Conservation (phyloP, 2,797 vertebrate genomes). For the Sebastes minor region DNA sequence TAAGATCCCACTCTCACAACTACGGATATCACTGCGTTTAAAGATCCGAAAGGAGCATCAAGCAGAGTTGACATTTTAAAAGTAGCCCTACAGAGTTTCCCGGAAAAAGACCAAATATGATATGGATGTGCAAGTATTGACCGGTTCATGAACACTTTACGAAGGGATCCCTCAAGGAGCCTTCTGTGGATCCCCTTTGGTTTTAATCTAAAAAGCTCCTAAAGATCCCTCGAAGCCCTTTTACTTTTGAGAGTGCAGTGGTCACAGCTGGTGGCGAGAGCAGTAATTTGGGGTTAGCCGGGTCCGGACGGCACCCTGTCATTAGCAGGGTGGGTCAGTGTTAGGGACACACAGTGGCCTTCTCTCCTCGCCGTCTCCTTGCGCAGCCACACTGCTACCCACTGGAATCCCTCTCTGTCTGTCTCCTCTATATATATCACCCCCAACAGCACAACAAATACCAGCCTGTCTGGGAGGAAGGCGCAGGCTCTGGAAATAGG, state of each 20-base stretch:
- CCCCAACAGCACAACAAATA: constrained; percentile 79
- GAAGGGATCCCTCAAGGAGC: constrained; percentile 5
- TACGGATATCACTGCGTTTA: not conserved
- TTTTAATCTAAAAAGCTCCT: not conserved
- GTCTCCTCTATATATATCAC: constrained; percentile 81
- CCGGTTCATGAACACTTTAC: not conserved
- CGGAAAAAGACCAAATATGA: not conserved
- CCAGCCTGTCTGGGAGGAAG: constrained; percentile 78
- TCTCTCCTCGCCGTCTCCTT: constrained; percentile 70
- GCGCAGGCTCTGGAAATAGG: constrained; percentile 70
- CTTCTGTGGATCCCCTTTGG: not conserved
- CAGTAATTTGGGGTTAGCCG: constrained; percentile 80
- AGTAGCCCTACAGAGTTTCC: not conserved
- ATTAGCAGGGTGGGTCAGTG: constrained; percentile 81
- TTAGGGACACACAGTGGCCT: constrained; percentile 74
- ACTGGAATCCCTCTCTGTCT: constrained; percentile 79
- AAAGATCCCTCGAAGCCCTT: constrained; percentile 60
- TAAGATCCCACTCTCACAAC: not conserved
- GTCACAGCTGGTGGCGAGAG: constrained; percentile 71
- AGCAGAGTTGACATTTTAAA: not conserved
- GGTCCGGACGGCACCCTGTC: constrained; percentile 76
- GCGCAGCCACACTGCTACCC: constrained; percentile 70
- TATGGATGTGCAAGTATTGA: not conserved
- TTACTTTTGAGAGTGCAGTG: constrained; percentile 54
- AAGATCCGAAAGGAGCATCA: not conserved